A percentile compares a stretch with the other conserved stretches of the same genome.
Conservation (phyloP, 2,888 invertebrate species). For the Masnerella sp. region DNA sequence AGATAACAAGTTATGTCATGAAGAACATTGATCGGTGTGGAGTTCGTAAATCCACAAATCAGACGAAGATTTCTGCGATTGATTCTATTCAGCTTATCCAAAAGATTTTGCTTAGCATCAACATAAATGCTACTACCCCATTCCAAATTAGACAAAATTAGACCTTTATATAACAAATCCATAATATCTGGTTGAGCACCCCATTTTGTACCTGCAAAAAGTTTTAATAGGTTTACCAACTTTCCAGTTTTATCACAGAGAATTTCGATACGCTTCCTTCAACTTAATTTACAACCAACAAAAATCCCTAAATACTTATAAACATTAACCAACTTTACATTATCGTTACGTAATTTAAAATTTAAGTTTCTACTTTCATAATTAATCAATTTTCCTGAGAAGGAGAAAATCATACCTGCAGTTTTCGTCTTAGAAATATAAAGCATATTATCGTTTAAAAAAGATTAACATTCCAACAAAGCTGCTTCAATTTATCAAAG, state of each 20-base stretch:
- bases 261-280: not conserved
- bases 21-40: not conserved
- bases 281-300: not conserved
- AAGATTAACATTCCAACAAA: too few species aligned
- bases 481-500: not conserved
- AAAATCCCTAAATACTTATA: not conserved
- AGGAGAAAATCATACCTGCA: too few species aligned
- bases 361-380: too few species aligned
- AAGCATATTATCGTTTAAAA: too few species aligned
- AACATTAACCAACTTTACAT: too few species aligned
- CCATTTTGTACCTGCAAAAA: conserved; percentile 10
- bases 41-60: not conserved
- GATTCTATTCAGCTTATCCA: not conserved
- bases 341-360: too few species aligned
- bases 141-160: conserved; percentile 4
- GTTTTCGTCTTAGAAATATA: too few species aligned
- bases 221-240: not conserved
- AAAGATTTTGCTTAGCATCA: not conserved
- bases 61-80: not conserved
- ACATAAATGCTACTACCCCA: not conserved
- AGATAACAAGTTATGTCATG: not conserved
- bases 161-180: not conserved
- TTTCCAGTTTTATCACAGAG: not conserved
- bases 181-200: conserved; percentile 6
- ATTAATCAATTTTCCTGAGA: too few species aligned